Evolutionary conservation across 92 coral and sea anemone species (phyloP).

Genomic region (Blastomussa wellsi): DNA sequence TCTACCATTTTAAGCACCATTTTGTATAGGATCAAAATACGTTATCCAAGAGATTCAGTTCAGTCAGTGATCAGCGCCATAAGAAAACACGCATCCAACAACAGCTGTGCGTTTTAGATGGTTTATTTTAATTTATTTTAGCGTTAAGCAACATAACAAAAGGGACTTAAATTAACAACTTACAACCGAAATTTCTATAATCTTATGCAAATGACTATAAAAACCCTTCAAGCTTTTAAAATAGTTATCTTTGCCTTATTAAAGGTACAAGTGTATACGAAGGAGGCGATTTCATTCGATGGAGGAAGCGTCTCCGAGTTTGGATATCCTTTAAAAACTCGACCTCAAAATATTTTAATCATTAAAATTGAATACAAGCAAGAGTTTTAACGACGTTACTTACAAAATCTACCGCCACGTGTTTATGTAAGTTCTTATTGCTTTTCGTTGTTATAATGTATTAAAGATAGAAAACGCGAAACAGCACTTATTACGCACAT

Average conservation of each 20-base stretch:
- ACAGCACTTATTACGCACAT: no score
- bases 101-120: background rate
- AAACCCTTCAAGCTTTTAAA: background rate
- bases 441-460: no score
- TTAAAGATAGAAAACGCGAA: no score
- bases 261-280: background rate
- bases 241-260: background rate
- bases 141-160: background rate
- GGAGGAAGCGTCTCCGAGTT: background rate
- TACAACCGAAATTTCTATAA: background rate
- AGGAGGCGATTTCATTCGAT: background rate
- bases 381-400: no score
- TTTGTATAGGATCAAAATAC: background rate
- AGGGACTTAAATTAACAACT: background rate
- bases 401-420: no score
- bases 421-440: no score
- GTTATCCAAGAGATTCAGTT: background rate
- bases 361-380: no score
- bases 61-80: background rate
- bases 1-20: no score
- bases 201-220: background rate
- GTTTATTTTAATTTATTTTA: background rate
- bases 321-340: no score
- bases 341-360: no score
- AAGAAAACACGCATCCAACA: background rate